phyloP scores from a whole-genome alignment of 2,888 invertebrate species.

The Onthophagus sagittarius region DNA sequence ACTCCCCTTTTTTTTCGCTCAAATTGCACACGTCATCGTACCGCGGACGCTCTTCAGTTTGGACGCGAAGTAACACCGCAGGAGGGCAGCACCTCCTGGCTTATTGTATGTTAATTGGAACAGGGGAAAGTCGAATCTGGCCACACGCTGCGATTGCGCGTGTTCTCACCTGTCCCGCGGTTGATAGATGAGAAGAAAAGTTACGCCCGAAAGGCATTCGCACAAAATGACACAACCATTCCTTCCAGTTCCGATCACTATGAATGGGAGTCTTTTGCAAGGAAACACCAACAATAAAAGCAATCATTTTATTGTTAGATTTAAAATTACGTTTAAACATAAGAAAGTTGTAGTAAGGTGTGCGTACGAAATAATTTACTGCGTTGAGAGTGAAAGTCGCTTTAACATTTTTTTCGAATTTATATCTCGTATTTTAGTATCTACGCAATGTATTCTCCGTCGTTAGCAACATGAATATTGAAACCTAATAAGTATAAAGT shows the following conservation, averaged over 20 bases:
- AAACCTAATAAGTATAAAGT: neutral
- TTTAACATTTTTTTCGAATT: neutral
- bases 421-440: neutral
- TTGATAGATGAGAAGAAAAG: slow-evolving; percentile 32
- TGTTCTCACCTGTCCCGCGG: slow-evolving; percentile 36
- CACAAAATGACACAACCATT: neutral
- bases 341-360: neutral
- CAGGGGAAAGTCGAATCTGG: slow-evolving; percentile 37
- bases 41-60: slow-evolving; percentile 17
- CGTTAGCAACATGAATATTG: neutral
- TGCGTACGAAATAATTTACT: neutral
- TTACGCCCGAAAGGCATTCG: slow-evolving; percentile 4
- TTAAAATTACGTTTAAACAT: neutral
- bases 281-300: too few species aligned
- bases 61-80: slow-evolving; percentile 37
- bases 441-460: neutral
- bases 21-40: slow-evolving; percentile 24
- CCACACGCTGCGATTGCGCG: slow-evolving; percentile 32
- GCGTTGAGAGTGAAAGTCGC: neutral
- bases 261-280: neutral
- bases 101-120: slow-evolving; percentile 46
- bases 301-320: too few species aligned
- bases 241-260: neutral
- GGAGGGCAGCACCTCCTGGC: slow-evolving; percentile 43
- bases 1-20: slow-evolving; percentile 15